Base-by-base conservation (phyloP, 2,797 vertebrate genomes). In the Diplodus sargus region DNA sequence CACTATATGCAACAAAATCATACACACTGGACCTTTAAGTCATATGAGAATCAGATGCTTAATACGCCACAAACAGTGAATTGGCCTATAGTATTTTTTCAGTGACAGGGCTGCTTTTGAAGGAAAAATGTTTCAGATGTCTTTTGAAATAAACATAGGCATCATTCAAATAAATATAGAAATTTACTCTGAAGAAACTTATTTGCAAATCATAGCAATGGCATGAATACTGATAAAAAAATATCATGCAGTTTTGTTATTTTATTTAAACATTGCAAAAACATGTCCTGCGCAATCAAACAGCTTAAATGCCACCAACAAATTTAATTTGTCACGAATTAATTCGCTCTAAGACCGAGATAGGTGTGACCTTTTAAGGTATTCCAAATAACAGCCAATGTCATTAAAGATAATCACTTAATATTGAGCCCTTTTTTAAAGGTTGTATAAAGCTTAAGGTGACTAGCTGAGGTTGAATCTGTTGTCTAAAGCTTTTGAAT, bases 361-460 rank as follows among this genome's bases (percentile, higher is more conserved):
- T 62, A 58, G 69, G 67, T 65, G 87, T 97, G 97, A 98, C 96
- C 96, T 98, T 93, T 97, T 96, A 95, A 91, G 82, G 88, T 92
- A 95, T 95, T 95, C 93, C 93, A 95, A 97, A 96, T 94, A 96
- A 94, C 95, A 95, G 94, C 90, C 89, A 94, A 94, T 95, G 95
- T 96, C 95, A 96, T 96, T 97, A 96, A 94, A 95, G 95, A 92
- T 95, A 96, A 96, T 87, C 66, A 76, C 69, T 68, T 93, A 92
- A 94, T 90, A 87, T 67, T 71, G 69, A 86, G 70, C 65, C 70
- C 25, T 11, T 61, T 79, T 76, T 73, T 64, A 54, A 74, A 28
- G 52, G 42, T 4, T n/a, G 43, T 43, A 45, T 87, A 39, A 53
- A 18, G 22, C 80, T 84, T 79, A 83, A 83, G 66, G 74, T 56